Conservation (phyloP, 2,113 vertebrate species). For the Arenaria interpres region DNA sequence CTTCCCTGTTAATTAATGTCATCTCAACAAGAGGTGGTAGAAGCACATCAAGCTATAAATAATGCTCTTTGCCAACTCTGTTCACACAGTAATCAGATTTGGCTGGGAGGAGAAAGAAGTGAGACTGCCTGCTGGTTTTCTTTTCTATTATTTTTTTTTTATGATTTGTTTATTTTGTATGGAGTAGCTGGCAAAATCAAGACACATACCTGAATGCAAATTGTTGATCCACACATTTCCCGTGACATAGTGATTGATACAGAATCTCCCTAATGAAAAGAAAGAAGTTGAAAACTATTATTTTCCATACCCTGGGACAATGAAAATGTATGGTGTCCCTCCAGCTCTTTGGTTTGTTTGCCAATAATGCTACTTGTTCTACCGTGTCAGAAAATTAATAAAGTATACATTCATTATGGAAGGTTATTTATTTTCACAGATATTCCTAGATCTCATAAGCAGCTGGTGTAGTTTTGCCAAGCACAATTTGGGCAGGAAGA, state of each 20-base stretch:
- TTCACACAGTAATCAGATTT: not conserved
- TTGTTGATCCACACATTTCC: constrained; percentile 54
- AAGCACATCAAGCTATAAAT: constrained; percentile 14
- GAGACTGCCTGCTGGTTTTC: not conserved
- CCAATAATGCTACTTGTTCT: not conserved
- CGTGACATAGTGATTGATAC: constrained; percentile 32
- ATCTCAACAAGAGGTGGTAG: not conserved
- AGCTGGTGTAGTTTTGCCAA: not conserved
- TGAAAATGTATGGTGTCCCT: not conserved
- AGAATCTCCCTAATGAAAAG: constrained; percentile 38
- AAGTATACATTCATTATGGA: not conserved
- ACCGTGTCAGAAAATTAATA: not conserved
- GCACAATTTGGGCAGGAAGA: not conserved
- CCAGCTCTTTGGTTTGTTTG: not conserved
- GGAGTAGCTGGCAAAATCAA: not conserved
- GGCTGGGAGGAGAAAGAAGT: not conserved
- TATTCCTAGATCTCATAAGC: not conserved
- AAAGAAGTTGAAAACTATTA: not conserved
- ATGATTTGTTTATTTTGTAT: not conserved
- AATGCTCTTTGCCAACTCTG: not conserved
- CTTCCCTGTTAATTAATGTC: constrained; percentile 40
- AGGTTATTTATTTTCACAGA: not conserved
- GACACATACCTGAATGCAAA: constrained; percentile 71
- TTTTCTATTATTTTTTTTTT: not conserved
- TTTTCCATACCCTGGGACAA: not conserved